Base-by-base conservation (phyloP, 2,888 invertebrate genomes). In the Hirtodrosophila trivittata region DNA sequence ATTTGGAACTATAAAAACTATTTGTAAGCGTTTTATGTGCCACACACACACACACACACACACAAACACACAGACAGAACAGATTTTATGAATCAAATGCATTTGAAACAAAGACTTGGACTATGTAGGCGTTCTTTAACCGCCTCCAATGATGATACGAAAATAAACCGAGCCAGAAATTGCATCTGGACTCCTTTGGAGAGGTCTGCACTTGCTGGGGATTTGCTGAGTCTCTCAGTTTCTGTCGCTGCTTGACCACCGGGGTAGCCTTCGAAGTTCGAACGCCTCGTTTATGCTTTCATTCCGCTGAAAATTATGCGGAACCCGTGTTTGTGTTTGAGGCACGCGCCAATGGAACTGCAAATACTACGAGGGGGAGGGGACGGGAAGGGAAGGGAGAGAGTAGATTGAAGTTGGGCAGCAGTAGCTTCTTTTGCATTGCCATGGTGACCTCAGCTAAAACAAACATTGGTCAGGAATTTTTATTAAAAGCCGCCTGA, bases 401-500 rank as follows among this genome's bases (percentile, higher is more conserved):
- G 26, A 12, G 26, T 13, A 32, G 30, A 25, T 49, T 35, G 35
- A n/a, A 12, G 5, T 6, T 35, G n/a, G 7, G 12, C 5, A 13
- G 25, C 21, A 37, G 13, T 26, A 12, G 47, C 51, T 51, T 21
- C 21, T 10, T 3, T 33, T 37, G 60, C 75, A 70, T 83, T 70
- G 74, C 81, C 84, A 81, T 86, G 77, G 80, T 76, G 84, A 81
- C 84, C 86, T 59, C 70, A 80, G 63, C 57, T 21, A 52, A 71
- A 74, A 66, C 72, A 81, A 81, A 81, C 81, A 86, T 81, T 84
- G 84, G 77, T 71, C 82, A 84, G 81, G 81, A 81, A 81, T 86
- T 81, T 69, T 81, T 74, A 81, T 81, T 81, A 81, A 78, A 77
- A 57, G 49, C 57, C 63, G 45, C 25, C 67, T 39, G 39, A 26